Base-by-base conservation (phyloP, 2,888 invertebrate genomes). In the Leptopilina syphax region DNA sequence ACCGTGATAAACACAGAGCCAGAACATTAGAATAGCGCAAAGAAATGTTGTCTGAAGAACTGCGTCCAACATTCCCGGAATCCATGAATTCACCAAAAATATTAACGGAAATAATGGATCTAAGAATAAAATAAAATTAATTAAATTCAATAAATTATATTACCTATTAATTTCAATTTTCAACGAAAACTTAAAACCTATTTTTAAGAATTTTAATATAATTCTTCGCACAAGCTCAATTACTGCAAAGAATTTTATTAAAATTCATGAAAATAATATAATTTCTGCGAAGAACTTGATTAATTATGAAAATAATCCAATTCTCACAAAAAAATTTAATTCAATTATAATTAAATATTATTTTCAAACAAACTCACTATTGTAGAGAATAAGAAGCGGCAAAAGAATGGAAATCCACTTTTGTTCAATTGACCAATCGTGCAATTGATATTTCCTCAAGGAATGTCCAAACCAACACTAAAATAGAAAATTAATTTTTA, bases 361-460 rank as follows among this genome's bases (percentile, higher is more conserved):
- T 34, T 34, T 34, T 27, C 27, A 27, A 44, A 76, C 44, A 63
- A 44, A 93, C 95, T 94, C 93, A 98, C 98, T 98, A 92, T 99
- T 96, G 89, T 98, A 98, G 24, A 98, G 94, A 84, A 99, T 93
- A 12, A 99, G 93, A 41, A 98, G 92, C 0, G 98, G 98, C 85
- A 99, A 93, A 78, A 99, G 93, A 63, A 97, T 92, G 0, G 97
- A 96, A 92, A 98, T 95, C 99, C 99, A 99, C 92, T 97, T 98
- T 91, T 99, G 99, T 92, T 99, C 99, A 88, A 98, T 97, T 0
- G 98, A 98, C 99, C 98, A 99, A 92, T 98, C 98, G 86, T 96
- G 95, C 66, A 97, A 93, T 0, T 96, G 95, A 92, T 97, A 99
- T 90, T 96, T 97, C 85, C 97, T 94, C 85, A 99, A 93, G 0